Evolutionary conservation across 2,113 vertebrate species (phyloP).

Genomic region (Pungitius pungitius): DNA sequence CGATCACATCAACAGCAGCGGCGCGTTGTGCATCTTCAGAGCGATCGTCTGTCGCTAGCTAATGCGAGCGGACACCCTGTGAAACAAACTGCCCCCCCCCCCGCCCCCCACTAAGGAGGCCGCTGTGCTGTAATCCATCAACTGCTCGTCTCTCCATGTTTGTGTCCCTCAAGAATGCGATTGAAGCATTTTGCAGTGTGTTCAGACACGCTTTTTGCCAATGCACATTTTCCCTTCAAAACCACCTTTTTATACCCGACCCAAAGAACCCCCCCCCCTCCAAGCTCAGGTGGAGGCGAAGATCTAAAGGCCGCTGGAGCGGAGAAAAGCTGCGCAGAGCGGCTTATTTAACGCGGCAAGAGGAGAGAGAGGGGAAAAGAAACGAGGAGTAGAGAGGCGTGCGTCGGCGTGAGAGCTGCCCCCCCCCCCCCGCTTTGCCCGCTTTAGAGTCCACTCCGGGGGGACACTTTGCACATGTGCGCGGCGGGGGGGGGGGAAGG

Average conservation of each 20-base stretch:
- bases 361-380: neutral
- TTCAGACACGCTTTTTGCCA: no score
- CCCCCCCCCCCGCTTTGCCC: slow-evolving; percentile 51
- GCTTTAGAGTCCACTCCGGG: slow-evolving; percentile 31
- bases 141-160: no score
- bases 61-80: neutral
- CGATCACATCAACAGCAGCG: neutral
- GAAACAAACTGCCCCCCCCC: no score
- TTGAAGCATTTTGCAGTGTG: neutral
- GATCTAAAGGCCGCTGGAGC: slow-evolving; percentile 45
- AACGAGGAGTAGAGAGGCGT: slow-evolving; percentile 4
- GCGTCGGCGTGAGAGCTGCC: slow-evolving; percentile 41
- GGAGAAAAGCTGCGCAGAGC: slow-evolving; percentile 20
- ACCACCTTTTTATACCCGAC: no score
- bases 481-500: neutral
- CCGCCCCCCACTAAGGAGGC: no score
- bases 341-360: slow-evolving; percentile 41
- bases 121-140: no score
- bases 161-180: neutral
- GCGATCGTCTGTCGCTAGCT: neutral
- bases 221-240: slow-evolving; percentile 5
- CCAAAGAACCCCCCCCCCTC: slow-evolving; percentile 20
- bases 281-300: slow-evolving; percentile 26
- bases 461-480: slow-evolving; percentile 55
- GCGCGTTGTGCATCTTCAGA: neutral